These are phyloP conservation scores for Rousettus madagascariensis DNA, from an alignment of 2,797 vertebrate species.

Conservation along the genomic window DNA sequence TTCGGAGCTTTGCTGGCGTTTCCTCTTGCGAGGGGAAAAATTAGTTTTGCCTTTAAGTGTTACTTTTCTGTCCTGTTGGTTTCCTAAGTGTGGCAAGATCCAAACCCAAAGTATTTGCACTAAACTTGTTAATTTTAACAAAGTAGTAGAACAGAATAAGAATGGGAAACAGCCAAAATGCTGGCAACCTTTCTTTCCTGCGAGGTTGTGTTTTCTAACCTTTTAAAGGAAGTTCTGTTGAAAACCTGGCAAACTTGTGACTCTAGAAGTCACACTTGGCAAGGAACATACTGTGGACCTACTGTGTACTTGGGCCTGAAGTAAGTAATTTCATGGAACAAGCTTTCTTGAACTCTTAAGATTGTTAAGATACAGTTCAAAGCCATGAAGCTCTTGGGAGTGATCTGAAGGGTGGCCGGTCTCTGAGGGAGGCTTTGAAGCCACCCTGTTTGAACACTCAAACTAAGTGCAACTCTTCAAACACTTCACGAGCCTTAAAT, in stretches of 20 bases:
- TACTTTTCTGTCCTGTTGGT: background rate
- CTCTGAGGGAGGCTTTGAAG: background rate
- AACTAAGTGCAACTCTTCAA: conserved; percentile 19
- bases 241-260: background rate
- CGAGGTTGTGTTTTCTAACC: background rate
- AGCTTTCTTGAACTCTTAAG: background rate
- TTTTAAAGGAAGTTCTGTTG: background rate
- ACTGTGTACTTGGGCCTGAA: background rate
- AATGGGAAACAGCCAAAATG: background rate
- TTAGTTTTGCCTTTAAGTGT: conserved; percentile 8
- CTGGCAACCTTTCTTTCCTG: background rate
- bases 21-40: background rate
- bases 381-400: conserved; percentile 44
- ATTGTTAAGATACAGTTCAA: conserved; percentile 23
- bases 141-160: background rate
- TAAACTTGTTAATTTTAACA: conserved; percentile 17
- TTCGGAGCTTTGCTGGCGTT: background rate
- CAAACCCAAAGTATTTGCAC: background rate
- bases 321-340: background rate
- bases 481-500: background rate
- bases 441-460: background rate
- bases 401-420: background rate
- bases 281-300: background rate
- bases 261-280: background rate
- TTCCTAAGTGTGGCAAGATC: background rate